Percentiles rank a stretch among this genome's conserved stretches.
Evolutionary conservation across 2,888 invertebrate genomes (phyloP).

Genomic region (Dicranocentrus wangi): DNA sequence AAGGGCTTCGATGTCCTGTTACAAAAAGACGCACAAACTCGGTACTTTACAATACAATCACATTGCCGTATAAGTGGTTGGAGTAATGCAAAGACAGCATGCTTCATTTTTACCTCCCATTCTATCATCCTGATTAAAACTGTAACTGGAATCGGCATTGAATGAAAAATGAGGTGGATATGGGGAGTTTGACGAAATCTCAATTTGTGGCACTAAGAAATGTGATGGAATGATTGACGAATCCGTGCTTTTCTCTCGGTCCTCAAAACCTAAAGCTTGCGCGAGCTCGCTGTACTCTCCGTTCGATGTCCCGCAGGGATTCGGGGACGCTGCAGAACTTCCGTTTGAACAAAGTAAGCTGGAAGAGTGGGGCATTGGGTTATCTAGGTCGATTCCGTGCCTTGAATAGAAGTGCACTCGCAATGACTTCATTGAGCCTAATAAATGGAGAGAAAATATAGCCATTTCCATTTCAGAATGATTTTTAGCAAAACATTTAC

Average conservation of each 20-base stretch:
- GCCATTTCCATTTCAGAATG: neutral
- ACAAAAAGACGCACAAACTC: neutral
- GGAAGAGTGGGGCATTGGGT: slow-evolving; percentile 82
- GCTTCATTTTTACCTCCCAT: slow-evolving; percentile 60
- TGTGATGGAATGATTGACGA: slow-evolving; percentile 81
- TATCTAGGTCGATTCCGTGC: slow-evolving; percentile 92
- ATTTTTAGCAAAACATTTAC: slow-evolving; percentile 4
- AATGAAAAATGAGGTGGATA: slow-evolving; percentile 72
- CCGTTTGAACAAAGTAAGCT: slow-evolving; percentile 67
- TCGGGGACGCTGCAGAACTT: slow-evolving; percentile 60
- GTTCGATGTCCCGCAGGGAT: slow-evolving; percentile 59
- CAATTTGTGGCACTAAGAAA: slow-evolving; percentile 91
- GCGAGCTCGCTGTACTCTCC: slow-evolving; percentile 73
- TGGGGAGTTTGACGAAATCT: slow-evolving; percentile 80
- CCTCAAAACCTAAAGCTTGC: slow-evolving; percentile 73
- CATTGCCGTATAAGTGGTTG: no score
- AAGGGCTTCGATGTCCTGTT: slow-evolving; percentile 76
- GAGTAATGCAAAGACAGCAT: no score
- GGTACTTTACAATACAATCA: no score
- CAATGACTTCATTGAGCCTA: slow-evolving; percentile 88
- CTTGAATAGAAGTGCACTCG: slow-evolving; percentile 92
- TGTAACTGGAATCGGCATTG: slow-evolving; percentile 72
- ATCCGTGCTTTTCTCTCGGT: slow-evolving; percentile 72
- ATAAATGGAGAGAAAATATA: neutral
- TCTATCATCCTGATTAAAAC: slow-evolving; percentile 68